A percentile compares a stretch with the other conserved stretches of the same genome.
Conservation (phyloP, 2,888 invertebrate species). For the Geophilus truncorum region DNA sequence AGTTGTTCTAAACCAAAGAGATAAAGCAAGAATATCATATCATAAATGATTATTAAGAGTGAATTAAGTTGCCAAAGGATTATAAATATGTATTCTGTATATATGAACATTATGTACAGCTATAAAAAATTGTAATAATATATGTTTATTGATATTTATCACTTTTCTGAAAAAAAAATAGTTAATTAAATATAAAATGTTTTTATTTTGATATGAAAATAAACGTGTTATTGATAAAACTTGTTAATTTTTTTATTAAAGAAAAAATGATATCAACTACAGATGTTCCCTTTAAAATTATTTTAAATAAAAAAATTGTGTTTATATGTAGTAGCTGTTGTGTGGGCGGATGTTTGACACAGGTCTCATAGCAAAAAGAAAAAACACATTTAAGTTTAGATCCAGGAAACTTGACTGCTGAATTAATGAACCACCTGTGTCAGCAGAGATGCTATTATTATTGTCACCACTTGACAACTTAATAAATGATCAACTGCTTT, state of each 20-base stretch:
- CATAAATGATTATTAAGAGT: background rate
- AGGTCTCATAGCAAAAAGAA: background rate
- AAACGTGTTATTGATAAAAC: background rate
- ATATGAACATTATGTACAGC: background rate
- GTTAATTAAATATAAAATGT: background rate
- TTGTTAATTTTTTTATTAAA: background rate
- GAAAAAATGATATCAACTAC: background rate
- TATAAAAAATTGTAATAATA: background rate
- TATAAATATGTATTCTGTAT: background rate
- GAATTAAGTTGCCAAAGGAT: slow-evolving; percentile 13
- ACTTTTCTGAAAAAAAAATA: background rate
- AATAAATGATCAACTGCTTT: background rate
- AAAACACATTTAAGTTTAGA: background rate
- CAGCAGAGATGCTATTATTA: background rate
- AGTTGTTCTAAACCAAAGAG: background rate
- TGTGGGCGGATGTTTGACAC: background rate
- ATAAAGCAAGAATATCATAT: background rate
- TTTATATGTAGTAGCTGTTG: background rate
- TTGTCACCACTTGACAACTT: background rate
- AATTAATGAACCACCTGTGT: slow-evolving; percentile 6
- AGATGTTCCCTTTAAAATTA: background rate
- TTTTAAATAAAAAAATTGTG: background rate
- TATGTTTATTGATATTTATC: slow-evolving; percentile 3
- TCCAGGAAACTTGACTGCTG: background rate
- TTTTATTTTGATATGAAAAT: background rate